Percentiles rank a stretch among this genome's conserved stretches.
Conservation (phyloP, 2,797 vertebrate genomes). For the Odontamblyopus lacepedii region DNA sequence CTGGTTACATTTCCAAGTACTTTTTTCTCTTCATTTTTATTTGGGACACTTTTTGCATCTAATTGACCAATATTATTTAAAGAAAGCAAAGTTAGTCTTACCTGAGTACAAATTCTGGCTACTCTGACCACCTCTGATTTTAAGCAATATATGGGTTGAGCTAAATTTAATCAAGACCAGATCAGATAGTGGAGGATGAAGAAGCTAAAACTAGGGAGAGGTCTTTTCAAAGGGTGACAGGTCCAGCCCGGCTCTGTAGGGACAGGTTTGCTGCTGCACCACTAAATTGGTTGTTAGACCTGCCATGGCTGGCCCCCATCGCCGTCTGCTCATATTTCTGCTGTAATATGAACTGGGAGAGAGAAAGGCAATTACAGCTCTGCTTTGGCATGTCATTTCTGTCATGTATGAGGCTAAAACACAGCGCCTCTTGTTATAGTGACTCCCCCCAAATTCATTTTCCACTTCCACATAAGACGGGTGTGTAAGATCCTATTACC, state of each 20-base stretch:
- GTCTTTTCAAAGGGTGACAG: constrained; percentile 50
- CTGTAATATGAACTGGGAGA: constrained; percentile 51
- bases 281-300: constrained; percentile 69
- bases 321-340: constrained; percentile 54
- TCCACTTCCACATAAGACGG: constrained; percentile 29
- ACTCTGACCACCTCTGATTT: not conserved
- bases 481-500: constrained; percentile 41
- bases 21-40: too few relatives aligned
- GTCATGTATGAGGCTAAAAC: constrained; percentile 57
- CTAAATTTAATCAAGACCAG: constrained; percentile 28
- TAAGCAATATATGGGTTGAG: not conserved
- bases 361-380: constrained; percentile 55
- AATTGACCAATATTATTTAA: too few relatives aligned
- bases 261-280: constrained; percentile 55
- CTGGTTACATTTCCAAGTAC: too few relatives aligned
- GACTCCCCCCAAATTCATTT: constrained; percentile 48
- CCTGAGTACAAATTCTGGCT: too few relatives aligned
- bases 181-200: constrained; percentile 19
- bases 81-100: too few relatives aligned
- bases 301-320: constrained; percentile 45
- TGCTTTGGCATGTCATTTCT: constrained; percentile 49
- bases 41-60: too few relatives aligned
- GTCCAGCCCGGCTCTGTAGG: constrained; percentile 39
- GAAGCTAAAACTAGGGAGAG: constrained; percentile 19
- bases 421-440: constrained; percentile 53